A percentile compares a stretch with the other conserved stretches of the same genome.
phyloP scores from a whole-genome alignment of 2,797 vertebrate species.

The Myotis vivesi region DNA sequence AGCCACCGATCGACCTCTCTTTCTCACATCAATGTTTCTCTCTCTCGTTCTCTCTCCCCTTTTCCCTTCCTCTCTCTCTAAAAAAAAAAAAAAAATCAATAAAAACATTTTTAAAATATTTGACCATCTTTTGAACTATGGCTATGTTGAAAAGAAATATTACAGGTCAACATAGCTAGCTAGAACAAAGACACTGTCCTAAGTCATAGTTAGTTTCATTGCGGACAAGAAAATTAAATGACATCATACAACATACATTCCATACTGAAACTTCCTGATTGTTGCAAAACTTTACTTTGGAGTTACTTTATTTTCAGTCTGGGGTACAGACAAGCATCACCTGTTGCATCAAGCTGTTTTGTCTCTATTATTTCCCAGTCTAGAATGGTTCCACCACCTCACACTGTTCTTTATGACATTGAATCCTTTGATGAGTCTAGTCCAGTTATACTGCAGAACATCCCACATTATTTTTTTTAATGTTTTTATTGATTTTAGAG shows the following conservation, averaged over 20 bases:
- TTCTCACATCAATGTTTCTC: background rate
- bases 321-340: background rate
- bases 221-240: background rate
- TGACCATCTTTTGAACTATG: background rate
- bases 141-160: background rate
- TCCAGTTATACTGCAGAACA: background rate
- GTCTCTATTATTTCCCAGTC: background rate
- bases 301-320: background rate
- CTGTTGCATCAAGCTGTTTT: background rate
- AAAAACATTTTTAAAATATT: background rate
- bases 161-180: background rate
- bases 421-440: background rate
- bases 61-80: background rate
- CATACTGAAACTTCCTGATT: background rate
- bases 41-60: background rate
- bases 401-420: background rate
- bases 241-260: background rate
- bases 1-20: background rate
- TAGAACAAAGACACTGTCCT: background rate
- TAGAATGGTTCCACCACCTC: background rate
- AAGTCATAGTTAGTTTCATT: background rate
- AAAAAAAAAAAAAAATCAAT: background rate
- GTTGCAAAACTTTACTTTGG: background rate
- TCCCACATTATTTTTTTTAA: background rate
- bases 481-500: background rate